Evolutionary conservation across 30 jellyfish, hydroid and myxozoan species (phyloP).

Genomic region (Turritopsis rubra): DNA sequence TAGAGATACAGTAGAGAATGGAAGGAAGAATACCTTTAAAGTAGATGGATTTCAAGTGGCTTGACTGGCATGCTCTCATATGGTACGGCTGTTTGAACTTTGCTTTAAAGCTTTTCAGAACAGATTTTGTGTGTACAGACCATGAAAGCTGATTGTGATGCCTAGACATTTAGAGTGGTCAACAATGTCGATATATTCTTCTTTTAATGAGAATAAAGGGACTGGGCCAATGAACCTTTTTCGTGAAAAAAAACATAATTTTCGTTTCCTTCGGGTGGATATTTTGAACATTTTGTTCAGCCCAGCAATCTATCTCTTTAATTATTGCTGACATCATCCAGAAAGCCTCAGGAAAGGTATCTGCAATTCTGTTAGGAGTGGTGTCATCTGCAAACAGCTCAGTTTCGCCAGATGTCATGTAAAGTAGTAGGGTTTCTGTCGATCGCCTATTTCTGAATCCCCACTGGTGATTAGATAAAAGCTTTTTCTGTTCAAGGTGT

Average conservation of each 20-base stretch:
- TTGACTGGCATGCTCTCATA: neutral
- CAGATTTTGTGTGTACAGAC: neutral
- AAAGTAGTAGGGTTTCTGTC: neutral
- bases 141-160: neutral
- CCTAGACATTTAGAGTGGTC: no score
- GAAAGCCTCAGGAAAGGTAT: neutral
- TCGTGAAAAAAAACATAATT: no score
- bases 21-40: neutral
- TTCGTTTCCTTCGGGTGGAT: neutral
- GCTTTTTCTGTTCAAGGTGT: conserved; percentile 27
- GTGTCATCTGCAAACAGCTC: conserved; percentile 59
- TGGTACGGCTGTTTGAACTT: neutral
- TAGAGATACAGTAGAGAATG: neutral
- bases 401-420: conserved; percentile 36
- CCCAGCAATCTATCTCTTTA: no score
- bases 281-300: neutral
- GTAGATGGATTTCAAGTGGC: neutral
- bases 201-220: no score
- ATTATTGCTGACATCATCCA: neutral
- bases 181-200: no score
- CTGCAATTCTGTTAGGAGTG: conserved; percentile 37
- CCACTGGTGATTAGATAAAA: neutral
- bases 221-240: neutral
- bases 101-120: neutral
- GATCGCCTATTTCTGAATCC: neutral